phyloP scores from a whole-genome alignment of 2,113 vertebrate genomes.

The Macquaria ambigua region DNA sequence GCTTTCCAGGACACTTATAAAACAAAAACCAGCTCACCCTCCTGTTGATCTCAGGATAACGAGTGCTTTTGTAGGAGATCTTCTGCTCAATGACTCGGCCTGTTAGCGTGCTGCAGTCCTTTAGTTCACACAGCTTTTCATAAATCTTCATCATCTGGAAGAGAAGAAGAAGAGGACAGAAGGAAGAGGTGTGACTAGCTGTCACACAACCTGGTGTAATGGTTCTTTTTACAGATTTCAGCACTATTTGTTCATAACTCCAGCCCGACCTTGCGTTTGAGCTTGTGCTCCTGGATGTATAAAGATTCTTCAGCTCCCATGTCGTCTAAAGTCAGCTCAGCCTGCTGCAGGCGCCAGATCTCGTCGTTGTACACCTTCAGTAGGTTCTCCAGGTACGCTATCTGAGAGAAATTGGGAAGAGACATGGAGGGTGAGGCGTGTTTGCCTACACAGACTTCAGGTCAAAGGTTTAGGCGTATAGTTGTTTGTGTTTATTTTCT shows the following conservation, averaged over 20 bases:
- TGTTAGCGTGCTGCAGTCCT: slow-evolving; percentile 87
- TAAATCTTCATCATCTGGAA: slow-evolving; percentile 91
- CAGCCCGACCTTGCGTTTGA: slow-evolving; percentile 87
- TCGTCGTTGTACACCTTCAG: slow-evolving; percentile 89
- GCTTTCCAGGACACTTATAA: neutral
- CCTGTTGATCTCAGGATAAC: slow-evolving; percentile 92
- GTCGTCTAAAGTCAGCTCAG: slow-evolving; percentile 88
- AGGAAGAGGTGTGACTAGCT: neutral
- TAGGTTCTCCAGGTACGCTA: slow-evolving; percentile 91
- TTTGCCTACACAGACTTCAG: neutral
- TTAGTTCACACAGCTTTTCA: slow-evolving; percentile 91
- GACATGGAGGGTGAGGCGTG: neutral
- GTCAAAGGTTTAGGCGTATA: neutral
- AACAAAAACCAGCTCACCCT: slow-evolving; percentile 67
- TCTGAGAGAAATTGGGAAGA: slow-evolving; percentile 71
- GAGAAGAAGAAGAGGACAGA: neutral
- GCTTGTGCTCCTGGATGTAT: slow-evolving; percentile 92
- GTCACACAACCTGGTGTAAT: accelerated
- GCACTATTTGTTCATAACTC: too few species aligned
- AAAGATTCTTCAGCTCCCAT: slow-evolving; percentile 87
- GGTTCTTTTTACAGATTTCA: neutral
- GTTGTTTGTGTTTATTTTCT: neutral
- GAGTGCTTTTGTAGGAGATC: slow-evolving; percentile 86
- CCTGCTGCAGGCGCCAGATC: slow-evolving; percentile 89
- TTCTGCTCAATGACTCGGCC: slow-evolving; percentile 92